Base-by-base conservation (phyloP, 2,113 vertebrate genomes). In the Salvator merianae region DNA sequence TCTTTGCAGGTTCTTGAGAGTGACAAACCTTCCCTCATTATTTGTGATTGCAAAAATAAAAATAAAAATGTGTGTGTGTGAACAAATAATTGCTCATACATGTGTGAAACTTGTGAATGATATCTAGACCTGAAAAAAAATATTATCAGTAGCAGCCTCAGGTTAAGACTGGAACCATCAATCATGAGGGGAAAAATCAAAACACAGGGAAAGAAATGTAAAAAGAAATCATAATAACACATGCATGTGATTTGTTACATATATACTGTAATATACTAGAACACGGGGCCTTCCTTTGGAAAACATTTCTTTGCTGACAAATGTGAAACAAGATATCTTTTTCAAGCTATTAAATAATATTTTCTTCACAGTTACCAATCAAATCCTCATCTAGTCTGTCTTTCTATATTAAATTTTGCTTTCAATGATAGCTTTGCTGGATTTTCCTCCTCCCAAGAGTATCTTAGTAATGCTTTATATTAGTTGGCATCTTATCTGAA, bases 401-500 rank as follows among this genome's bases (percentile, higher is more conserved):
- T 73, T 65, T 50, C 62, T 79, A 74, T 47, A 65, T 80, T 85
- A 40, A 36, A 53, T 65, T 24, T 66, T 74, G 32, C 2, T 38
- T 34, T 85, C 40, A 28, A 65, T 50, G 8, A 32, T 73, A 85
- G 32, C n/a, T 20, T 47, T 66, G 14, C 70, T 55, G 14, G 7
- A 55, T 55, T 55, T 55, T 47, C 26, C 16, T 26, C 16, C 10
- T 26, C 66, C 40, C 40, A 34, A 79, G 43, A 26, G 59, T 73
- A 18, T 73, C 7, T 62, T 73, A 50, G 55, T 53, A 26, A 47
- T 65, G 20, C 32, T 47, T 85, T n/a, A 71, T 50, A 85, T 79
- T 73, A 74, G 59, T 30, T 73, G 59, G 16, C 68, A 65, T 65
- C n/a, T 79, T 79, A 79, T 72, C 43, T 73, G 62, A 76, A 79